Conservation (phyloP, 2,797 vertebrate species). For the Calcarius lapponicus region DNA sequence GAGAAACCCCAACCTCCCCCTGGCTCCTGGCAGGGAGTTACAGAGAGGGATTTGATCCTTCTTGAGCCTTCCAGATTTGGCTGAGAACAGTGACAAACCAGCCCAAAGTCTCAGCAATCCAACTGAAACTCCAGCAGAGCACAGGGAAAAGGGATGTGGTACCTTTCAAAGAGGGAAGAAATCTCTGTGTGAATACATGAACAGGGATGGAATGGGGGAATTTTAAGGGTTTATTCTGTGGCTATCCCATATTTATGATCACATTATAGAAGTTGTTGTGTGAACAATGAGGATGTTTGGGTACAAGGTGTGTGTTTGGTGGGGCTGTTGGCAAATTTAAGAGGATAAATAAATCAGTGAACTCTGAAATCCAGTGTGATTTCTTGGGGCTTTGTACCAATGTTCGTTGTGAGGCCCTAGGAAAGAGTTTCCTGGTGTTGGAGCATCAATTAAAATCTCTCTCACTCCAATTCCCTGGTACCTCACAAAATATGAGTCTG, state of each 20-base stretch:
- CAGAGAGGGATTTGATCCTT: neutral
- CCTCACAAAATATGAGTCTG: rapidly evolving
- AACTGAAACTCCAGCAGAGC: neutral
- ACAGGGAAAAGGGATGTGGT: neutral
- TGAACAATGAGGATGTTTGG: neutral
- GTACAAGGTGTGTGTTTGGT: neutral
- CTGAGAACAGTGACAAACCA: neutral
- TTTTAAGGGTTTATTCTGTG: neutral
- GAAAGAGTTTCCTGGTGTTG: neutral
- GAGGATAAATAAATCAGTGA: neutral
- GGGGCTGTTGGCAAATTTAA: neutral
- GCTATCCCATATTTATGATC: neutral
- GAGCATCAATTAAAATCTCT: neutral
- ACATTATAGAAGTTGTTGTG: neutral
- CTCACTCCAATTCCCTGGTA: neutral
- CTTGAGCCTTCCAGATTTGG: neutral
- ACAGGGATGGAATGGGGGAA: neutral
- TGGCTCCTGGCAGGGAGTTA: neutral
- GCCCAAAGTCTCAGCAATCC: neutral
- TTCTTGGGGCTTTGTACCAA: neutral
- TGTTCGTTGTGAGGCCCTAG: neutral
- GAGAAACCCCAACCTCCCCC: neutral
- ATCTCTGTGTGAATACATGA: neutral
- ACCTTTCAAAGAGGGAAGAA: neutral
- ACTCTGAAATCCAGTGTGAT: neutral